Conservation (phyloP, 1,140 invertebrate species). For the Bombus waltoni region DNA sequence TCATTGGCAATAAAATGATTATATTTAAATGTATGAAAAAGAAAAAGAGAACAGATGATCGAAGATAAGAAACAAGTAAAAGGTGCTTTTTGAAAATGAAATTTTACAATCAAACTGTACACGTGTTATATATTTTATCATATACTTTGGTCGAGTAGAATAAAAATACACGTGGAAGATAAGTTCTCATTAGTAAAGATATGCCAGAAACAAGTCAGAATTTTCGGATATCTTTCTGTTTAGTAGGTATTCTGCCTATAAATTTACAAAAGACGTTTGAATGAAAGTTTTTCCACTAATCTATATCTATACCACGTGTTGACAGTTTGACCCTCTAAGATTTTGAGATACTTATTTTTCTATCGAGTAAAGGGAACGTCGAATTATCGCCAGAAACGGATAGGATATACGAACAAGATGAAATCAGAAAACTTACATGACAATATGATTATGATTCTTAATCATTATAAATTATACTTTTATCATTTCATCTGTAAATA, state of each 20-base stretch:
- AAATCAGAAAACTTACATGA: slow-evolving; percentile 25
- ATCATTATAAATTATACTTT: slow-evolving; percentile 28
- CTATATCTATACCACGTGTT: not conserved
- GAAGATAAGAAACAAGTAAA: not conserved
- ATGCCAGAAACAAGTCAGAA: not conserved
- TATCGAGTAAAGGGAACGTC: not conserved
- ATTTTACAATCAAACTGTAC: not conserved
- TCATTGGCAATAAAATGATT: slow-evolving; percentile 17
- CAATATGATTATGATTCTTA: slow-evolving; percentile 4
- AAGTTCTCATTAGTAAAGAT: not conserved
- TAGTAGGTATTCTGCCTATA: too few species aligned
- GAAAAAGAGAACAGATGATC: not conserved
- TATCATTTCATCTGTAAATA: not conserved
- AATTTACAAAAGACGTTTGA: not conserved
- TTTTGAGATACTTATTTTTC: not conserved
- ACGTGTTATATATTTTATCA: too few species aligned
- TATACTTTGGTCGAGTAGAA: not conserved
- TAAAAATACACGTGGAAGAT: not conserved
- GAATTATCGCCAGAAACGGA: slow-evolving; percentile 9
- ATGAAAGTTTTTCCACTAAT: not conserved
- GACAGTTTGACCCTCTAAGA: not conserved
- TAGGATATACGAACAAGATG: slow-evolving; percentile 6
- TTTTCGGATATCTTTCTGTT: not conserved
- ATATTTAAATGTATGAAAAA: not conserved
- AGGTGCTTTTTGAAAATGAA: not conserved